Evolutionary conservation across 2,888 invertebrate species (phyloP).

Genomic region (Neoitamus cyanurus): DNA sequence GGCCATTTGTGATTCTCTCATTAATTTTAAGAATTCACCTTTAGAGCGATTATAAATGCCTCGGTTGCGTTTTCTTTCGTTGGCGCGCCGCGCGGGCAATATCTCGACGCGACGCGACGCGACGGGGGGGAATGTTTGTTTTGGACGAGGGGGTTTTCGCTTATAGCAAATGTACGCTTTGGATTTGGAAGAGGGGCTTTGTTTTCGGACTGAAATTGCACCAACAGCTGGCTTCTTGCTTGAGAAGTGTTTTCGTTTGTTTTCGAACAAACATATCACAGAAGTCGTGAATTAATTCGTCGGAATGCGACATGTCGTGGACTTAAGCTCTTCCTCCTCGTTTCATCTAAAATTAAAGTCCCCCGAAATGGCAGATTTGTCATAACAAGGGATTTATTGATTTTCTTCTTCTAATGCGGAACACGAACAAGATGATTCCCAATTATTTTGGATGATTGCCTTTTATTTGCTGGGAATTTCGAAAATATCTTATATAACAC

Average conservation of each 20-base stretch:
- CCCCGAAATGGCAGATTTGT: background rate
- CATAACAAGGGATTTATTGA: background rate
- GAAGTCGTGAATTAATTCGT: background rate
- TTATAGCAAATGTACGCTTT: background rate
- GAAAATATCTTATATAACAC: background rate
- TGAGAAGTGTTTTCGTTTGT: background rate
- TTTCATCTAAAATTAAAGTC: background rate
- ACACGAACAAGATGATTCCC: background rate
- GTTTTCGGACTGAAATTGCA: background rate
- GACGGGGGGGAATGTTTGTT: background rate
- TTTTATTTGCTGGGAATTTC: background rate
- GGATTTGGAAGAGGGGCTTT: background rate
- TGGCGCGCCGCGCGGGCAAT: no score
- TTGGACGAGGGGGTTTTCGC: background rate
- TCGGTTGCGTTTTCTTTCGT: background rate
- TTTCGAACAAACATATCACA: background rate
- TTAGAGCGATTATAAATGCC: background rate
- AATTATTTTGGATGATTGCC: background rate
- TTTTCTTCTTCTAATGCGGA: background rate
- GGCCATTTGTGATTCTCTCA: conserved; percentile 11
- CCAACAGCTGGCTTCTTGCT: background rate
- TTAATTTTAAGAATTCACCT: background rate
- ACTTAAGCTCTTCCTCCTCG: background rate
- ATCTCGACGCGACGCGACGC: no score
- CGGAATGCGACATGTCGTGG: background rate